These are phyloP conservation scores for Calvadosia cruxmelitensis DNA, from an alignment of 30 jellyfish, hydroid and myxozoan species.

Conservation along the genomic window DNA sequence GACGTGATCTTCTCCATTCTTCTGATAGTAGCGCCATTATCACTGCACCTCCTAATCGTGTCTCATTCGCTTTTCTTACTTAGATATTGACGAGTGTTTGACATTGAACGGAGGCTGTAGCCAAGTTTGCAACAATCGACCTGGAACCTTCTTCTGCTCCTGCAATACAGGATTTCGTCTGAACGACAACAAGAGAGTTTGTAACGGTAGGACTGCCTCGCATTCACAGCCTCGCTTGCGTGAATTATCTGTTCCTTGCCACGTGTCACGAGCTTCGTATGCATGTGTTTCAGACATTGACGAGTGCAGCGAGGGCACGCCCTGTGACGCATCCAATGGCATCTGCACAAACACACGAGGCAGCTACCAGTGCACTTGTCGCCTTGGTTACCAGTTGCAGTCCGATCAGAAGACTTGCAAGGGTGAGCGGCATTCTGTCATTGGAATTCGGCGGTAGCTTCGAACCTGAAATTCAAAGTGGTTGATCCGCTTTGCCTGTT, in stretches of 20 bases:
- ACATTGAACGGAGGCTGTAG: conserved; percentile 18
- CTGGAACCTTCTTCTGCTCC: conserved; percentile 34
- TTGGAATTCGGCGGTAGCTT: too few species aligned
- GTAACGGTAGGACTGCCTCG: too few species aligned
- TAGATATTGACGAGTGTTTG: conserved; percentile 36
- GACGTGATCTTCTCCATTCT: too few species aligned
- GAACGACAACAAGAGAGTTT: too few species aligned
- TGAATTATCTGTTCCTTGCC: too few species aligned
- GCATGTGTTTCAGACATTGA: conserved; percentile 22
- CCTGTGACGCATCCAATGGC: conserved; percentile 28
- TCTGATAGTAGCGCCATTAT: too few species aligned
- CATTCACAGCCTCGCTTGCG: too few species aligned
- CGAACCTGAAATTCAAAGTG: too few species aligned
- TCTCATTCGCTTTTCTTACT: background rate
- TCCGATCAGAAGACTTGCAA: background rate
- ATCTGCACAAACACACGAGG: conserved; percentile 50
- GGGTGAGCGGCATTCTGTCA: too few species aligned
- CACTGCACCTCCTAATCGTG: too few species aligned
- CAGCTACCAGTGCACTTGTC: conserved; percentile 39
- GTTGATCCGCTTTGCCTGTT: too few species aligned
- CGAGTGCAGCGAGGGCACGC: conserved; percentile 23
- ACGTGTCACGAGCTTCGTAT: background rate
- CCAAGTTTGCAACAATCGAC: conserved; percentile 20
- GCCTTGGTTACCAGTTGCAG: conserved; percentile 21
- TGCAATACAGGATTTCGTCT: conserved; percentile 45